These are phyloP conservation scores for Helostoma temminkii DNA, from an alignment of 2,797 vertebrate genomes.

Conservation along the genomic window DNA sequence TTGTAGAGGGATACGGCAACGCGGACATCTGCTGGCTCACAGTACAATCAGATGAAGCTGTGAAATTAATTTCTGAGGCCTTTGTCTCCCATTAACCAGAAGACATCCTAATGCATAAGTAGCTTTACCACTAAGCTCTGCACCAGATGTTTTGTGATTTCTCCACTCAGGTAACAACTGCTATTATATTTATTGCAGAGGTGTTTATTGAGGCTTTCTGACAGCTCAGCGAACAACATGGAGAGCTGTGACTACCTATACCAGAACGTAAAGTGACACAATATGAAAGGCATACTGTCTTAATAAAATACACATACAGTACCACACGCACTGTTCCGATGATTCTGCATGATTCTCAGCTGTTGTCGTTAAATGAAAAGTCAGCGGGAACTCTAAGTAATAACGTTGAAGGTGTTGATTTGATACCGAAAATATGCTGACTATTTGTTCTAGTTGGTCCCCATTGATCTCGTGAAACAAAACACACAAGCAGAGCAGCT, in stretches of 20 bases:
- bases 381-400: background rate
- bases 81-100: conserved; percentile 52
- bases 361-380: conserved; percentile 9
- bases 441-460: conserved; percentile 5
- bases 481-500: conserved; percentile 35
- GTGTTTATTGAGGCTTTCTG: conserved; percentile 68
- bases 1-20: conserved; percentile 28
- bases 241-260: conserved; percentile 30
- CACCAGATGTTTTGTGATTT: conserved; percentile 58
- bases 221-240: conserved; percentile 61
- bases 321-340: conserved; percentile 16
- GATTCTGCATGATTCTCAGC: conserved; percentile 12
- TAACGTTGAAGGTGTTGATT: conserved; percentile 20
- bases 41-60: conserved; percentile 45
- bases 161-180: conserved; percentile 66
- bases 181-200: conserved; percentile 71
- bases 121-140: conserved; percentile 51
- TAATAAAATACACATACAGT: conserved; percentile 30
- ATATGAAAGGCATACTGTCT: conserved; percentile 33
- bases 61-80: conserved; percentile 41
- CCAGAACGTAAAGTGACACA: conserved; percentile 38
- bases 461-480: conserved; percentile 32
- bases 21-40: conserved; percentile 35
- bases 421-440: conserved; percentile 10
- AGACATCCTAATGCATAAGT: conserved; percentile 59